Evolutionary conservation across 2,797 vertebrate genomes (phyloP), one percentile per base, ranked within the genome.

Genomic region (Dicrostonyx torquatus): DNA sequence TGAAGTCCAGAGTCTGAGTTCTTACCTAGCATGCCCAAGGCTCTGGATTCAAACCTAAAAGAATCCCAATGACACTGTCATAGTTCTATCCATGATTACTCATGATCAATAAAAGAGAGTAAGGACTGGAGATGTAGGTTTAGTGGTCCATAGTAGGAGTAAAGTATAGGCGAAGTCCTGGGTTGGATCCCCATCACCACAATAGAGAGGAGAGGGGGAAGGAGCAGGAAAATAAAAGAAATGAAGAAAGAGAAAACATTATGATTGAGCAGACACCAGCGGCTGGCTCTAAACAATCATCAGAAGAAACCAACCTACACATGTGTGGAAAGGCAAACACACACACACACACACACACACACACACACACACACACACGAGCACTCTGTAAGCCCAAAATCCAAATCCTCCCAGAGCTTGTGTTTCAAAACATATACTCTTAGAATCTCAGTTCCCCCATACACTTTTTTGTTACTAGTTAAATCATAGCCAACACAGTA

Each of bases 401-500:
- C 79, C 37, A 95, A 95, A 93, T 83, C 2, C 50, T 92, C 50
- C 53, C 60, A 89, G 45, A 91, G 64, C 77, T 84, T 79, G 24
- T 90, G 11, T 66, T 94, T 55, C 8, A 45, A 94, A 94, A 78
- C 43, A 90, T 87, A 77, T 43, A 86, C 18, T 87, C 17, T 72
- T 94, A 6, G 29, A n/a, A 60, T n/a, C 70, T 77, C 31, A 13
- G 43, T 58, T n/a, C 14, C 73, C 5, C 5, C 73, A 4, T 14
- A n/a, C 34, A 26, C 2, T 6, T 34, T 34, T 31, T 45, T 64
- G 58, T 45, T 62, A 43, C 26, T 62, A 5, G 40, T 75, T 70
- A 66, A 58, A 60, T 87, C 92, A 93, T 79, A 70, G 62, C 50
- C 68, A 87, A 95, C 37, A 92, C 40, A 91, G 68, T 76, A 78